Evolutionary conservation across 1,140 invertebrate genomes (phyloP), one percentile per base, ranked within the genome.

Genomic region (Eurosta solidaginis): DNA sequence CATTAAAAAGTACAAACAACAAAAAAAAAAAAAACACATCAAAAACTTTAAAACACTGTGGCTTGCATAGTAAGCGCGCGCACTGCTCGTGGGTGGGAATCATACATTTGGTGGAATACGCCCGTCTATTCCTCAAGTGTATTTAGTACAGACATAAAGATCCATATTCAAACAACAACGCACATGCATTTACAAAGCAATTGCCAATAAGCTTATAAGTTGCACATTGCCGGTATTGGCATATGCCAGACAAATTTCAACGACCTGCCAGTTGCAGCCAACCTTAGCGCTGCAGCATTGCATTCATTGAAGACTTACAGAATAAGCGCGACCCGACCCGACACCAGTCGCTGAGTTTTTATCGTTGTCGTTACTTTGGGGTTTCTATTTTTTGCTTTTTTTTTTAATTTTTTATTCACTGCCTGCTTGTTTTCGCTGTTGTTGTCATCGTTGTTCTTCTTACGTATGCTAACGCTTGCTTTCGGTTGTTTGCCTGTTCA

Each of bases 21-120:
- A n/a, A n/a, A n/a, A n/a, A n/a, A 59, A 29, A n/a, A 68, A 36
- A 68, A 68, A 68, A 10, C 27, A 47, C 12, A 17, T 29, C n/a
- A n/a, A n/a, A 40, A 36, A 40, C 33, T 68, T 68, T 68, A 36
- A 36, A 68, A 68, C 59, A 17, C 33, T 40, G 59, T 40, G 36
- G 33, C 45, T 59, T 59, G 54, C 29, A 12, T n/a, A 12, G 54
- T 59, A 6, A 59, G 59, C 50, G 50, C 50, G 50, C 50, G 25
- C 40, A 63, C 77, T 82, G 83, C 82, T 85, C 84, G 84, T 85
- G 84, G 84, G 84, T 85, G 84, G 84, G 84, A 84, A 85, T 85
- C 83, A 84, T 85, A 85, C 84, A 85, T 85, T 85, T 85, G 84
- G 83, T 82, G 80, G 86, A 81, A 77, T 86, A 85, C 84, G 84